A percentile compares a stretch with the other conserved stretches of the same genome.
These are phyloP conservation scores for Gastrophryne carolinensis DNA, from an alignment of 2,797 vertebrate species.

Conservation along the genomic window DNA sequence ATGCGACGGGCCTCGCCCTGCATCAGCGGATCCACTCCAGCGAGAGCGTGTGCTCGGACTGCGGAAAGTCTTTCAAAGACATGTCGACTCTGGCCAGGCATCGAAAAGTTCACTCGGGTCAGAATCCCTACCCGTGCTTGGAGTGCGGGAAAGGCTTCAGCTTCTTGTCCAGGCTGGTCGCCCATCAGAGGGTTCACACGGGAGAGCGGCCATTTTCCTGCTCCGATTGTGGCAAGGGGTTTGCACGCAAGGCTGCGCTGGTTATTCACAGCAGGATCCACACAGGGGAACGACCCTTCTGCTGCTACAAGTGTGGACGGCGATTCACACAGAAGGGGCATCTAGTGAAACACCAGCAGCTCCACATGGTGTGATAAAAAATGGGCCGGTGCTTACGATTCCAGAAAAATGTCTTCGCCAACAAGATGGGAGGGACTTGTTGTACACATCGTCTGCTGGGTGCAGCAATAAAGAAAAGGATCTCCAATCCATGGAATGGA, in stretches of 20 bases:
- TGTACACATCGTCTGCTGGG: too few species aligned
- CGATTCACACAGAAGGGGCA: not conserved
- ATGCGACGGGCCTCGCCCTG: constrained; percentile 19
- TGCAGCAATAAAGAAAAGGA: too few species aligned
- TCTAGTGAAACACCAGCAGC: not conserved
- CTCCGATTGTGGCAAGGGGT: not conserved
- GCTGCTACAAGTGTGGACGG: constrained; percentile 15
- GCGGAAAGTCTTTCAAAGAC: not conserved
- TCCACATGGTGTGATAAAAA: too few species aligned
- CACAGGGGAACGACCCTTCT: not conserved
- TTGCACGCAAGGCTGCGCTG: not conserved
- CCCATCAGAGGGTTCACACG: not conserved
- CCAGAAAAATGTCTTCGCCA: too few species aligned
- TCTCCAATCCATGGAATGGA: too few species aligned
- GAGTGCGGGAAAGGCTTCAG: not conserved
- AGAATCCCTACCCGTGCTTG: not conserved
- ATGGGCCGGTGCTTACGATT: too few species aligned
- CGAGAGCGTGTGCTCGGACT: constrained; percentile 1
- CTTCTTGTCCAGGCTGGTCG: not conserved
- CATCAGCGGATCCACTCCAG: constrained; percentile 42
- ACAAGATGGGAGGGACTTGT: too few species aligned
- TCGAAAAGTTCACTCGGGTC: not conserved
- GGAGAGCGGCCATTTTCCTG: not conserved
- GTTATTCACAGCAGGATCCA: not conserved
- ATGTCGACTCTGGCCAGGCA: not conserved